phyloP scores from a whole-genome alignment of 53 echinoderm and acorn worm species.

The Henricia sp. region DNA sequence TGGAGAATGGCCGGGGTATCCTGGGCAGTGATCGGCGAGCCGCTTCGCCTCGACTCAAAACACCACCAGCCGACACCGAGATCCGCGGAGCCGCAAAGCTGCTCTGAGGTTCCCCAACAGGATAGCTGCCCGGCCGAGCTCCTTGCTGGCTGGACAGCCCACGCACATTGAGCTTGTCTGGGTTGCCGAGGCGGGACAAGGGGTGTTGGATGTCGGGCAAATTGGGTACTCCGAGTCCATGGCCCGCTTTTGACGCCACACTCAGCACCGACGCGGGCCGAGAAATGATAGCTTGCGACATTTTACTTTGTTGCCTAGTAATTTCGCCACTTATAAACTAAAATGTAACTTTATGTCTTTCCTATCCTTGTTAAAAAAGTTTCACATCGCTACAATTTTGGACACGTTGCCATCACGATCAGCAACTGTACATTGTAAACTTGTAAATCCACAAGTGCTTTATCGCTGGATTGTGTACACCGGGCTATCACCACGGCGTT shows the following conservation, averaged over 20 bases:
- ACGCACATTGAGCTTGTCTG: constrained; percentile 88
- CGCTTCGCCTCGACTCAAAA: constrained; percentile 44
- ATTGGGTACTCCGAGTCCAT: constrained; percentile 62
- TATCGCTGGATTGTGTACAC: constrained; percentile 42
- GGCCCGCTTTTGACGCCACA: constrained; percentile 31
- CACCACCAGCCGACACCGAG: constrained; percentile 75
- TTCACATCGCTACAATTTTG: too few species aligned
- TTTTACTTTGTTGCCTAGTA: constrained; percentile 27
- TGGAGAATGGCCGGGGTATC: constrained; percentile 88
- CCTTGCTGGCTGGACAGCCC: constrained; percentile 91
- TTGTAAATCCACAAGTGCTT: constrained; percentile 5
- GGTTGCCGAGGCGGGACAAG: constrained; percentile 92
- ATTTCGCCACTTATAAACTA: not conserved
- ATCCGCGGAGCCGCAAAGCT: constrained; percentile 83
- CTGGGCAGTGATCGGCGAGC: constrained; percentile 75
- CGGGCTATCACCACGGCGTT: constrained; percentile 43
- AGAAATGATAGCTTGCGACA: constrained; percentile 86
- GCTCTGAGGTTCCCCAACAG: constrained; percentile 74
- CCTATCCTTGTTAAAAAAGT: too few species aligned
- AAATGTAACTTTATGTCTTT: not conserved
- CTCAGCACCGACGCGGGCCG: constrained; percentile 77
- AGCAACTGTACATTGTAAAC: not conserved
- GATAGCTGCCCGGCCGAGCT: constrained; percentile 69
- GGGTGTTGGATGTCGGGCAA: constrained; percentile 97
- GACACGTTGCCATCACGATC: not conserved